Evolutionary conservation across 1,140 invertebrate species (phyloP), one percentile per base, ranked within the genome.

Genomic region (Platyscapa corneri): DNA sequence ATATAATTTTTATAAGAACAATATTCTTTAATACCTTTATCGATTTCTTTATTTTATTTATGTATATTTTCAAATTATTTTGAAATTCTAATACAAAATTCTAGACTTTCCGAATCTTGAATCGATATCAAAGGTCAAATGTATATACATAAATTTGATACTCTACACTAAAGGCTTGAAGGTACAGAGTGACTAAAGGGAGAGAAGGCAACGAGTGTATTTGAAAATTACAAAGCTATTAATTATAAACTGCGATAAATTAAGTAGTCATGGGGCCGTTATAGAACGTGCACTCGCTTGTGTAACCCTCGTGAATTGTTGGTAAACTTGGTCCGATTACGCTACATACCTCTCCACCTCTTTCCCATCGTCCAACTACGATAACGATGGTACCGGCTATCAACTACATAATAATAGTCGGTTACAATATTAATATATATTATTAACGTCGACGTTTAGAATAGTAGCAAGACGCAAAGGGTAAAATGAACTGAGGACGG

Each of bases 221-320:
- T 93, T 93, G 92, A 93, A 93, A 93, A 93, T 93, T 93, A 93
- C 92, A 93, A 93, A 93, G 92, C 92, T 93, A 93, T 93, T 93
- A 93, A 93, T 93, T 93, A 93, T 92, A 89, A 92, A 87, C 88
- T 89, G 88, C 92, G 90, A 93, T 93, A 93, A 93, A 93, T 93
- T 93, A 93, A 93, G 92, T 91, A 92, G 89, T 89, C 90, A 89
- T 89, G 91, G 90, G 91, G 92, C 92, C 90, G 93, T 93, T 93
- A 93, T 93, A 93, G 92, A 90, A 90, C 89, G 77, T 27, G 18
- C 49, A 14, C 72, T 30, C 74, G 85, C 86, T 85, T 86, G 82
- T 87, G 91, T 91, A 90, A 91, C 89, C 89, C 89, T 90, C 90
- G 92, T 93, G 92, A 93, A 93, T 93, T 93, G 93, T 93, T 93